Conservation (phyloP, 2,888 invertebrate genomes). For the Archaeoteleia sp. region DNA sequence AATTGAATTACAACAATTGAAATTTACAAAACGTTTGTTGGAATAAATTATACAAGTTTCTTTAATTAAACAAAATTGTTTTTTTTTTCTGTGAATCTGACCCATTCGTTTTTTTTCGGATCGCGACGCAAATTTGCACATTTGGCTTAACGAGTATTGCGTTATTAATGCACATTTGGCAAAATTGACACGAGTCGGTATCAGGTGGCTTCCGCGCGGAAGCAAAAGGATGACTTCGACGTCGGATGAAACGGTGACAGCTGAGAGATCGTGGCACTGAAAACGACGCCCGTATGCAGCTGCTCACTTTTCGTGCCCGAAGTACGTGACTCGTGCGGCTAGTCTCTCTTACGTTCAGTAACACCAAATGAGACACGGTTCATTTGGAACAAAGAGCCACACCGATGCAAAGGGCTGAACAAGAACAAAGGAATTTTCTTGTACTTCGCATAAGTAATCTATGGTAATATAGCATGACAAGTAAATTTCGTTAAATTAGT, state of each 20-base stretch:
- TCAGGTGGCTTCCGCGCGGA: conserved; percentile 59
- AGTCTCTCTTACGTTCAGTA: conserved; percentile 16
- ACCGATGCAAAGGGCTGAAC: neutral
- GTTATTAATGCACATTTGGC: conserved; percentile 29
- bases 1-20: no score
- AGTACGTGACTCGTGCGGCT: conserved; percentile 35
- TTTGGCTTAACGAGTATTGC: neutral
- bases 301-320: conserved; percentile 56
- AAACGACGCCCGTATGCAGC: conserved; percentile 65
- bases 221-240: conserved; percentile 51
- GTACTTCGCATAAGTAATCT: neutral
- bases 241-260: conserved; percentile 61
- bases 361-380: conserved; percentile 5
- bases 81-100: no score
- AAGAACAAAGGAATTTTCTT: neutral
- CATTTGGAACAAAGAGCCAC: conserved; percentile 2
- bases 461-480: no score
- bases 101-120: no score
- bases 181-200: conserved; percentile 28
- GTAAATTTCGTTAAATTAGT: no score
- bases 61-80: no score
- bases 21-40: no score
- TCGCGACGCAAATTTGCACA: conserved; percentile 21
- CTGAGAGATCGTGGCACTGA: conserved; percentile 61
- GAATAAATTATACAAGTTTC: no score